These are phyloP conservation scores for Origma solitaria DNA, from an alignment of 2,113 vertebrate genomes.

Conservation along the genomic window DNA sequence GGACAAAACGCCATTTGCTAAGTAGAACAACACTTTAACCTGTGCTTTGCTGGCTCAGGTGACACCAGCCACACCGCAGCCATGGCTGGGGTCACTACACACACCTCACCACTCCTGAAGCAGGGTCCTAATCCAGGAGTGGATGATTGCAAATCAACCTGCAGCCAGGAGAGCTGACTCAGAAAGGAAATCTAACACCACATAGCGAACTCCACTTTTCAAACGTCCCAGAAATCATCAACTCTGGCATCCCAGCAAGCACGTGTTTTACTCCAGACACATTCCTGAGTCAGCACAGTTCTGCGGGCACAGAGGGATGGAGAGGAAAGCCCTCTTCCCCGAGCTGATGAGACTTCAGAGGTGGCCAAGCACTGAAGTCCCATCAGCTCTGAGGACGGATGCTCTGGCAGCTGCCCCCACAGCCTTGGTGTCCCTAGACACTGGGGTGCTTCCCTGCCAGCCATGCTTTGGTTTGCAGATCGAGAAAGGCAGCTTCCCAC, in stretches of 20 bases:
- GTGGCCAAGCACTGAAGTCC: slow-evolving; percentile 1
- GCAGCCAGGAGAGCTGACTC: background rate
- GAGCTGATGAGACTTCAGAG: background rate
- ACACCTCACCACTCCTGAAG: background rate
- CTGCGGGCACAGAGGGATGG: background rate
- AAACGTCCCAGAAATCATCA: background rate
- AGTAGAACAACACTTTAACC: background rate
- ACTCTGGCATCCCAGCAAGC: background rate
- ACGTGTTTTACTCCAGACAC: background rate
- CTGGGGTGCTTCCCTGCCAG: background rate
- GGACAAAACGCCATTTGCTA: background rate
- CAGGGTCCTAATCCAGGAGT: background rate
- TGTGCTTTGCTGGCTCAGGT: background rate
- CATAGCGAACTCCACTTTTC: background rate
- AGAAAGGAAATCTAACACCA: background rate
- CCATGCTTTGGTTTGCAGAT: background rate
- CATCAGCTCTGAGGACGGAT: background rate
- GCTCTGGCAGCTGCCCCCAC: background rate
- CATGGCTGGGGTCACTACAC: background rate
- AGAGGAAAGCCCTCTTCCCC: background rate
- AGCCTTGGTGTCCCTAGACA: background rate
- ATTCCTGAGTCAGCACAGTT: background rate
- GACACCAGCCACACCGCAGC: background rate
- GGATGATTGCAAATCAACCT: background rate
- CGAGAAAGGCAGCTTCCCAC: background rate